Percentiles rank a stretch among this genome's conserved stretches.
phyloP scores from a whole-genome alignment of 2,113 vertebrate genomes.

The Apodemus sylvaticus region DNA sequence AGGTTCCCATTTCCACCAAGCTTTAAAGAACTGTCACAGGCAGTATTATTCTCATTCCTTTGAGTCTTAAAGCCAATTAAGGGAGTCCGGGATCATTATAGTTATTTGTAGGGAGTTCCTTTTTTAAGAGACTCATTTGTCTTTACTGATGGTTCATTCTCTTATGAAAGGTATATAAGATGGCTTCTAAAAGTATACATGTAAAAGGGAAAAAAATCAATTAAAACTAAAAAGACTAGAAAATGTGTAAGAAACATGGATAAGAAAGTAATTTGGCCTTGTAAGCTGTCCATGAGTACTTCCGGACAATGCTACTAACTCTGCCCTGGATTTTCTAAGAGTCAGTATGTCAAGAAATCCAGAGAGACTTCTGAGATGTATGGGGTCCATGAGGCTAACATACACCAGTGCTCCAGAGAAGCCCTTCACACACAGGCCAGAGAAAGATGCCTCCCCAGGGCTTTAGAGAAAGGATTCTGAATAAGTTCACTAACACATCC shows the following conservation, averaged over 20 bases:
- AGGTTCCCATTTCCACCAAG: not conserved
- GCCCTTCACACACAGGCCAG: not conserved
- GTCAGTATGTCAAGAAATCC: slow-evolving; percentile 11
- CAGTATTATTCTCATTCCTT: not conserved
- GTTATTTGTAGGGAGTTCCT: not conserved
- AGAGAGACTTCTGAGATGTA: not conserved
- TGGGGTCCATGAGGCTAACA: not conserved
- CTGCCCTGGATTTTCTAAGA: slow-evolving; percentile 5
- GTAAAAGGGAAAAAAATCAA: slow-evolving; percentile 5
- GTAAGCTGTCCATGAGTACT: not conserved
- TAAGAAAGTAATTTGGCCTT: not conserved
- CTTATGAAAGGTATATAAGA: slow-evolving; percentile 40
- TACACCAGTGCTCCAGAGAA: not conserved
- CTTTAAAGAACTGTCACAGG: not conserved
- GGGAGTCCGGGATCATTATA: not conserved
- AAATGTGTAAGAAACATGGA: not conserved
- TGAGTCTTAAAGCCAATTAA: not conserved
- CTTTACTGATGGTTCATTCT: not conserved
- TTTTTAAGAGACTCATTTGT: slow-evolving; percentile 37
- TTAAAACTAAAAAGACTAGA: slow-evolving; percentile 38
- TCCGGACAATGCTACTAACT: not conserved
- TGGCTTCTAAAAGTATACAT: not conserved
- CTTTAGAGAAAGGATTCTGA: not conserved
- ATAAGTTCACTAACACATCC: slow-evolving; percentile 23
- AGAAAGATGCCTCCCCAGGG: slow-evolving; percentile 33